Percentiles rank a stretch among this genome's conserved stretches.
Conservation (phyloP, 2,888 invertebrate species). For the Steinernema hermaphroditum region DNA sequence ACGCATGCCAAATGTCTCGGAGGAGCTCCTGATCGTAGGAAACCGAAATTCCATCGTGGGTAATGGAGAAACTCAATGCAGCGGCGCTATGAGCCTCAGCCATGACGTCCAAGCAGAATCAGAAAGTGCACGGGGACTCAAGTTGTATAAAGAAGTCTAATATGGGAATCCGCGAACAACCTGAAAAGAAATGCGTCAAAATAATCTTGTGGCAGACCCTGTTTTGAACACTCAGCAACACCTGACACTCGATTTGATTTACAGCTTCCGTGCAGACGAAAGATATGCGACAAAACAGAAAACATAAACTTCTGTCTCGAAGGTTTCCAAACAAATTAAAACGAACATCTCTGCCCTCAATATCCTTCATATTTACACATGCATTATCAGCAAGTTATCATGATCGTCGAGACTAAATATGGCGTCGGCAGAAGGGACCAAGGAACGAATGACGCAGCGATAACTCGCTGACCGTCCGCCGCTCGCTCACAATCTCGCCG, state of each 20-base stretch:
- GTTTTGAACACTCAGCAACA: too few species aligned
- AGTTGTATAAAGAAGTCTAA: not conserved
- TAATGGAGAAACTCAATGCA: constrained; percentile 82
- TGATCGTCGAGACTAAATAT: too few species aligned
- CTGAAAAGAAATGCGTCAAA: not conserved
- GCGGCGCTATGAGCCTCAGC: constrained; percentile 65
- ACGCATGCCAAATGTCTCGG: constrained; percentile 90
- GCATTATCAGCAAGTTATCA: too few species aligned
- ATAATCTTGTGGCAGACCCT: too few species aligned
- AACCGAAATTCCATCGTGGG: constrained; percentile 96
- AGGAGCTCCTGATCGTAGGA: constrained; percentile 95
- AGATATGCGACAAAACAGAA: too few species aligned
- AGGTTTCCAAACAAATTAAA: too few species aligned
- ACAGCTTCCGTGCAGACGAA: too few species aligned
- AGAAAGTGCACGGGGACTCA: too few species aligned
- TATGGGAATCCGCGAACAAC: not conserved
- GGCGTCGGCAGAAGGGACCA: not conserved
- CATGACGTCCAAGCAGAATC: constrained; percentile 41
- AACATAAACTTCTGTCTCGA: too few species aligned
- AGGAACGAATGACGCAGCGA: constrained; percentile 10
- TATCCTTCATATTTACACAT: too few species aligned
- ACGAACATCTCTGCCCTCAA: too few species aligned
- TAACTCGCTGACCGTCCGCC: constrained; percentile 1
- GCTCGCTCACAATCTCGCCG: not conserved
- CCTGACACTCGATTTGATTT: too few species aligned